Evolutionary conservation across 1,140 invertebrate genomes (phyloP).

Genomic region (Scaptomyza hsui): DNA sequence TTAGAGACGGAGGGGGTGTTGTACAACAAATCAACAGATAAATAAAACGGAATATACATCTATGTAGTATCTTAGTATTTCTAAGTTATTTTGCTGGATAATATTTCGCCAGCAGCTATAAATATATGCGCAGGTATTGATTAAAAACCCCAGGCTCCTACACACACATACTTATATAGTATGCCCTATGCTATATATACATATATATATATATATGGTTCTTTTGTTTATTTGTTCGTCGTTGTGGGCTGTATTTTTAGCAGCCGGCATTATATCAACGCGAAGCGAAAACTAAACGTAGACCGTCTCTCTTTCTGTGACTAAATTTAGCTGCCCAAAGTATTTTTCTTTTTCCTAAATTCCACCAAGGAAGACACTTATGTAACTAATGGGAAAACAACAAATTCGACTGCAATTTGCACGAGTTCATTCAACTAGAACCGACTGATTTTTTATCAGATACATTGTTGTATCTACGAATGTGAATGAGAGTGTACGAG

Average conservation of each 20-base stretch:
- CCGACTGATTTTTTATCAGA: background rate
- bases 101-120: slow-evolving; percentile 24
- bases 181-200: background rate
- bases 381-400: slow-evolving; percentile 36
- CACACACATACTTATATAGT: slow-evolving; percentile 4
- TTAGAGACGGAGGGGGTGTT: too few relatives aligned
- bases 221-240: slow-evolving; percentile 57
- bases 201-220: slow-evolving; percentile 21
- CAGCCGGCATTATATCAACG: slow-evolving; percentile 74
- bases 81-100: slow-evolving; percentile 43
- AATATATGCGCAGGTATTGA: slow-evolving; percentile 42
- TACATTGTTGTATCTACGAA: slow-evolving; percentile 41
- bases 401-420: slow-evolving; percentile 4
- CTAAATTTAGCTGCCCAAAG: slow-evolving; percentile 65
- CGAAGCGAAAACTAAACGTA: slow-evolving; percentile 5
- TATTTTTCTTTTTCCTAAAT: background rate
- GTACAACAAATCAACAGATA: slow-evolving; percentile 51
- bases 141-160: slow-evolving; percentile 1
- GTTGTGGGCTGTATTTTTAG: slow-evolving; percentile 69
- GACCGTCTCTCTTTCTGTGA: slow-evolving; percentile 17
- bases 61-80: slow-evolving; percentile 11
- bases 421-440: slow-evolving; percentile 24
- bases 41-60: slow-evolving; percentile 12
- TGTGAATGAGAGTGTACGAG: slow-evolving; percentile 4
- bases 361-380: slow-evolving; percentile 37